These are phyloP conservation scores for Brenthis hecate DNA, from an alignment of 2,888 invertebrate genomes.

Conservation along the genomic window DNA sequence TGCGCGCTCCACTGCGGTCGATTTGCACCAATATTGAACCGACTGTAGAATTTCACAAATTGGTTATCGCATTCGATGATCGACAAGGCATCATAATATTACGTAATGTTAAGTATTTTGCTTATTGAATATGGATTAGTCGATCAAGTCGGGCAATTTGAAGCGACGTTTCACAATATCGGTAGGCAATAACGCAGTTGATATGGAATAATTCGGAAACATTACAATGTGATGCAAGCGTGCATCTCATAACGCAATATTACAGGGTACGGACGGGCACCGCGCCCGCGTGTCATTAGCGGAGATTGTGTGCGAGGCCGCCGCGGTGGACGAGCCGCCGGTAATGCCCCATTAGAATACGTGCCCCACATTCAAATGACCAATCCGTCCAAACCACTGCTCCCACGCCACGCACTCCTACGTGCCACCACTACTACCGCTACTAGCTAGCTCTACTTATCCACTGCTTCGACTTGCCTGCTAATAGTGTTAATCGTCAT, in stretches of 20 bases:
- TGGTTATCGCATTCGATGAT: neutral
- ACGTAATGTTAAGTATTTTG: constrained; percentile 15
- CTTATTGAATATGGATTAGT: constrained; percentile 38
- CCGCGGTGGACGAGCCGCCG: constrained; percentile 33
- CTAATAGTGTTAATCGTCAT: too few relatives aligned
- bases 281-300: constrained; percentile 41
- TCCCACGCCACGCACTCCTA: constrained; percentile 39
- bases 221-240: constrained; percentile 36
- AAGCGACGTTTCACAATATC: constrained; percentile 25
- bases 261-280: constrained; percentile 40
- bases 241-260: constrained; percentile 42
- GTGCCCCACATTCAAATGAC: constrained; percentile 43
- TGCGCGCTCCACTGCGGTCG: neutral
- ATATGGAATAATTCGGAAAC: constrained; percentile 31
- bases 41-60: neutral
- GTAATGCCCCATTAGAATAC: constrained; percentile 46
- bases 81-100: constrained; percentile 6
- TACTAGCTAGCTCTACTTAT: neutral
- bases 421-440: constrained; percentile 20
- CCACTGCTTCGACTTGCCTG: neutral
- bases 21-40: too few relatives aligned
- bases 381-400: constrained; percentile 33
- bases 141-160: constrained; percentile 22
- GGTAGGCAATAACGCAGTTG: constrained; percentile 15
- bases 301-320: constrained; percentile 40